Evolutionary conservation across 2,888 invertebrate species (phyloP).

Genomic region (Yponomeuta plumbellus): DNA sequence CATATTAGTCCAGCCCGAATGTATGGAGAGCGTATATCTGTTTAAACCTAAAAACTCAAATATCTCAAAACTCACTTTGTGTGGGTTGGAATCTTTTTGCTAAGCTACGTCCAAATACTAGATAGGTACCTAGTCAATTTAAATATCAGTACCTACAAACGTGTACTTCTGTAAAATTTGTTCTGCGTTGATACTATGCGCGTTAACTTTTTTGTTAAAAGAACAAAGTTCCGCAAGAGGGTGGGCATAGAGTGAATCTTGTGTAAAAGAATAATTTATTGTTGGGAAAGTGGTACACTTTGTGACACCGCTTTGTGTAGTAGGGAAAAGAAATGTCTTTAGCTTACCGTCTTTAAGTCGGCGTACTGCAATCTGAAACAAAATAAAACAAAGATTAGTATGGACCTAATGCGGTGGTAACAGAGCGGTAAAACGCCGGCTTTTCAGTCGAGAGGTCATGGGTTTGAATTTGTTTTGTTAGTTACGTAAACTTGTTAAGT

Average conservation of each 20-base stretch:
- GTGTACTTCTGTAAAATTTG: background rate
- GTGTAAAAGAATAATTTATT: constrained; percentile 4
- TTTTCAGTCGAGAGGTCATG: too few species aligned
- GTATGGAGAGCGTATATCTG: too few species aligned
- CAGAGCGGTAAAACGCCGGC: too few species aligned
- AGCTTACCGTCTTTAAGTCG: background rate
- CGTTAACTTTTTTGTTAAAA: background rate
- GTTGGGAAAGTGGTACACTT: background rate
- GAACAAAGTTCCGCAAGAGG: background rate
- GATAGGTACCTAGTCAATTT: too few species aligned
- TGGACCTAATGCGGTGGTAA: too few species aligned
- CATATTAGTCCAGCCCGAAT: too few species aligned
- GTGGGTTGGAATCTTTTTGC: too few species aligned
- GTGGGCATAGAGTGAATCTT: background rate
- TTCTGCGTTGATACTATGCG: background rate
- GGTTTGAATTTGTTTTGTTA: too few species aligned
- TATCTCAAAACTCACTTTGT: too few species aligned
- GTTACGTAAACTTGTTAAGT: too few species aligned
- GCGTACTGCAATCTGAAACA: background rate
- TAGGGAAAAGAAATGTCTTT: background rate
- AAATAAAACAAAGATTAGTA: background rate
- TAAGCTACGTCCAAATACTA: too few species aligned
- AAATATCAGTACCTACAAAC: background rate
- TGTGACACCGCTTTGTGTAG: background rate
- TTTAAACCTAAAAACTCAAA: too few species aligned